phyloP scores from a whole-genome alignment of 1,140 invertebrate genomes.

The Ephestia elutella region DNA sequence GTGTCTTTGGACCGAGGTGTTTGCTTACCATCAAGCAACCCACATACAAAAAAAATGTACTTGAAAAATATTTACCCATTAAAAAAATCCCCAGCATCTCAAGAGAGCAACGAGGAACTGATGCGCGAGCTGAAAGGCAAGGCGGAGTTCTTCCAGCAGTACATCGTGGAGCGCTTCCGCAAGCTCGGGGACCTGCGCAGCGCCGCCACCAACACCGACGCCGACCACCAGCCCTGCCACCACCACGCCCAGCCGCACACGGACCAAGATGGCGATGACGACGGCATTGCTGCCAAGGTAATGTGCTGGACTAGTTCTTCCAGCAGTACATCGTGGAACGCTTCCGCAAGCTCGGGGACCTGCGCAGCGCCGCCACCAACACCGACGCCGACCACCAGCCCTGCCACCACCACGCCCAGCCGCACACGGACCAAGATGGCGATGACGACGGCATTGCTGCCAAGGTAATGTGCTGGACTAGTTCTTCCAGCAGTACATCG shows the following conservation, averaged over 20 bases:
- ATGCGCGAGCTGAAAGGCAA: conserved; percentile 73
- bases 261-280: conserved; percentile 31
- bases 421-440: no score
- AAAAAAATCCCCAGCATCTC: conserved; percentile 38
- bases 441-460: no score
- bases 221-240: neutral
- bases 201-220: conserved; percentile 50
- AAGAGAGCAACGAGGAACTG: conserved; percentile 65
- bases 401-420: no score
- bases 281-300: conserved; percentile 47
- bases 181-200: conserved; percentile 42
- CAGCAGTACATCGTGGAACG: no score
- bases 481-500: no score
- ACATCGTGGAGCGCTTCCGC: conserved; percentile 61
- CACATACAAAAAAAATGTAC: neutral
- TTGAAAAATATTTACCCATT: neutral
- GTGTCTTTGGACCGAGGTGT: no score
- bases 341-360: no score
- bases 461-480: no score
- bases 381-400: no score
- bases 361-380: no score
- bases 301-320: no score
- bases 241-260: conserved; percentile 11
- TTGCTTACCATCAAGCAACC: no score
- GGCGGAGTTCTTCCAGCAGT: conserved; percentile 73